A percentile compares a stretch with the other conserved stretches of the same genome.
phyloP scores from a whole-genome alignment of 1,140 invertebrate species.

The Psix sp. region DNA sequence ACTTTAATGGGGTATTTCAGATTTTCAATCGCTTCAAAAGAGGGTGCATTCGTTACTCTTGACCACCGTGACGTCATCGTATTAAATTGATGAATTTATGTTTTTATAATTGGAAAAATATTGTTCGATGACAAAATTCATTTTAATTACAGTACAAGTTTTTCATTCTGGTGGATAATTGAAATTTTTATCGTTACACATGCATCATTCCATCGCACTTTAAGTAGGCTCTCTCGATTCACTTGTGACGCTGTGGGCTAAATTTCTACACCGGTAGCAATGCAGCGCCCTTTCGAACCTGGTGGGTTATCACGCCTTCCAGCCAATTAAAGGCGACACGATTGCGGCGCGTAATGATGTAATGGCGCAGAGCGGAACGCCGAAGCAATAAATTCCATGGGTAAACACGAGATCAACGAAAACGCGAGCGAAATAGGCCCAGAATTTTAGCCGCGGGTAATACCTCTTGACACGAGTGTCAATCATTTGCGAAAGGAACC shows the following conservation, averaged over 20 bases:
- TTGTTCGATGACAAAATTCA: no score
- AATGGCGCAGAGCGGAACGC: conserved; percentile 20
- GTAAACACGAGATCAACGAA: no score
- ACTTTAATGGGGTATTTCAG: conserved; percentile 65
- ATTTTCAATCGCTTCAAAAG: conserved; percentile 60
- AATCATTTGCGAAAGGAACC: no score
- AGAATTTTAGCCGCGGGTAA: not conserved
- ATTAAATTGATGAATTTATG: conserved; percentile 53
- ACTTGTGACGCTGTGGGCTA: not conserved
- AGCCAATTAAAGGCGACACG: conserved; percentile 60
- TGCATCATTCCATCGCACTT: conserved; percentile 20
- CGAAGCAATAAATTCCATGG: conserved; percentile 7
- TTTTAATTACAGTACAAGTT: no score
- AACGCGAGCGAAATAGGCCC: no score
- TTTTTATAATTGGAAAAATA: no score
- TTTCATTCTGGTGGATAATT: no score
- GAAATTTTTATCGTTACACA: no score
- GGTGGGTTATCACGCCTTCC: conserved; percentile 61
- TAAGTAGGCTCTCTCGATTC: not conserved
- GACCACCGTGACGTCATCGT: conserved; percentile 9
- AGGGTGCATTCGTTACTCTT: conserved; percentile 55
- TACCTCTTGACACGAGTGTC: no score
- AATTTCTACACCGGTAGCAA: conserved; percentile 20
- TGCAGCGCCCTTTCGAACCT: conserved; percentile 26
- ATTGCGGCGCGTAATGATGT: conserved; percentile 22